Percentiles rank a stretch among this genome's conserved stretches.
Evolutionary conservation across 2,797 vertebrate genomes (phyloP).

Genomic region (Gephyroberyx darwinii): DNA sequence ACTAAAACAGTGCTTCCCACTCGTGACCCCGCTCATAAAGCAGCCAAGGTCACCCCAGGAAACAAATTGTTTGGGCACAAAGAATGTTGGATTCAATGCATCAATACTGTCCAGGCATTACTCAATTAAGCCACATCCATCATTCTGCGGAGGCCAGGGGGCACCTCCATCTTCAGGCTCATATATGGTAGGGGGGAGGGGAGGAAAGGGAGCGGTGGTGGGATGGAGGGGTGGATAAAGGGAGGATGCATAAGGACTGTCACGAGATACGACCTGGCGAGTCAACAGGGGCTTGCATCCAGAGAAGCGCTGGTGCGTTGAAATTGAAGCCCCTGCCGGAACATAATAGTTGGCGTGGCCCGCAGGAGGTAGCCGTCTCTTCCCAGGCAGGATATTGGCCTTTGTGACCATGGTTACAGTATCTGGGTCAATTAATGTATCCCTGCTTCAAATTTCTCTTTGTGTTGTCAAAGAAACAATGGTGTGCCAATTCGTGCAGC

Average conservation of each 20-base stretch:
- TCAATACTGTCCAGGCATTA: conserved; percentile 65
- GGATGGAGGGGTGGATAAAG: conserved; percentile 46
- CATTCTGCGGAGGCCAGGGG: conserved; percentile 54
- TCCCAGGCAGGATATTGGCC: conserved; percentile 75
- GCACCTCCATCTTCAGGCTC: conserved; percentile 65
- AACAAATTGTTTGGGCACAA: conserved; percentile 22
- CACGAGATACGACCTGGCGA: conserved; percentile 62
- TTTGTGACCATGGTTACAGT: conserved; percentile 76
- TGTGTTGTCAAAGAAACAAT: conserved; percentile 71
- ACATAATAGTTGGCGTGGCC: conserved; percentile 73
- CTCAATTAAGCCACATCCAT: conserved; percentile 78
- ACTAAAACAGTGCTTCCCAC: conserved; percentile 42
- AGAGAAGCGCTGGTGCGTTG: conserved; percentile 70
- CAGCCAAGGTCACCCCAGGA: conserved; percentile 53
- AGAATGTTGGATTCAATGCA: conserved; percentile 57
- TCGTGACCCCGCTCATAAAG: conserved; percentile 34
- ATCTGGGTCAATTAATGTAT: conserved; percentile 79
- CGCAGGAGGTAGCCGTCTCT: conserved; percentile 60
- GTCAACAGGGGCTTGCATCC: conserved; percentile 65
- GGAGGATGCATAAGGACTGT: conserved; percentile 58
- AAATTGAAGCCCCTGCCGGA: conserved; percentile 74
- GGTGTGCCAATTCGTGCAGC: conserved; percentile 53
- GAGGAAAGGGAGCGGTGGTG: conserved; percentile 34
- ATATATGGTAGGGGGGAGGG: conserved; percentile 18
- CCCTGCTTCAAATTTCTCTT: conserved; percentile 72